These are phyloP conservation scores for Cyanocitta stelleri DNA, from an alignment of 2,113 vertebrate species.

Conservation along the genomic window DNA sequence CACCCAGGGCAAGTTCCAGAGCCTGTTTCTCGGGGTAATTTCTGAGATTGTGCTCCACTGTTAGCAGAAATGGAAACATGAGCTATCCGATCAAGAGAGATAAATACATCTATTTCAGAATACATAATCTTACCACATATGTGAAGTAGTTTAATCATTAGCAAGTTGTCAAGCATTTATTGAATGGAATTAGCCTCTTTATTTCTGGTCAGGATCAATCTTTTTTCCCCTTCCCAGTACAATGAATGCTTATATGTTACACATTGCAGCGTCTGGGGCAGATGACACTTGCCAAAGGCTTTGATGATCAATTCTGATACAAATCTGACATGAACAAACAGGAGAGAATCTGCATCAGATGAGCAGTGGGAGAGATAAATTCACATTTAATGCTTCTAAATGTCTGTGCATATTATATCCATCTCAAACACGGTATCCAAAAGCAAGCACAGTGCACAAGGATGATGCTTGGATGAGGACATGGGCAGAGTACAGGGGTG, in stretches of 20 bases:
- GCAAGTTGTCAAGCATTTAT: conserved; percentile 48
- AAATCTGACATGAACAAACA: conserved; percentile 56
- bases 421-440: background rate
- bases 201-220: conserved; percentile 33
- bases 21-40: background rate
- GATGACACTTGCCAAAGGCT: conserved; percentile 64
- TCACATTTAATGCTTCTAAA: background rate
- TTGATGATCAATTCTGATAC: conserved; percentile 65
- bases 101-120: conserved; percentile 47
- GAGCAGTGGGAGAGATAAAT: conserved; percentile 1
- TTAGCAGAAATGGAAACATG: background rate
- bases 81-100: conserved; percentile 19
- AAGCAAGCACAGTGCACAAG: background rate
- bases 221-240: conserved; percentile 7
- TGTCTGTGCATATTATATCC: background rate
- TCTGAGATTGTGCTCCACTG: background rate
- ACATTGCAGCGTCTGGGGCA: conserved; percentile 36
- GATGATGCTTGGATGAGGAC: fast-evolving
- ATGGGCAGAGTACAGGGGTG: background rate
- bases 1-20: background rate
- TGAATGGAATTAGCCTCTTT: conserved; percentile 57
- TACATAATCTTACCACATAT: conserved; percentile 17
- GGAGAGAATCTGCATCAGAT: conserved; percentile 41
- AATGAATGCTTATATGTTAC: conserved; percentile 28
- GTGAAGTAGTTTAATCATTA: conserved; percentile 57